Base-by-base conservation (phyloP, 2,797 vertebrate species). In the Spinus pinus region DNA sequence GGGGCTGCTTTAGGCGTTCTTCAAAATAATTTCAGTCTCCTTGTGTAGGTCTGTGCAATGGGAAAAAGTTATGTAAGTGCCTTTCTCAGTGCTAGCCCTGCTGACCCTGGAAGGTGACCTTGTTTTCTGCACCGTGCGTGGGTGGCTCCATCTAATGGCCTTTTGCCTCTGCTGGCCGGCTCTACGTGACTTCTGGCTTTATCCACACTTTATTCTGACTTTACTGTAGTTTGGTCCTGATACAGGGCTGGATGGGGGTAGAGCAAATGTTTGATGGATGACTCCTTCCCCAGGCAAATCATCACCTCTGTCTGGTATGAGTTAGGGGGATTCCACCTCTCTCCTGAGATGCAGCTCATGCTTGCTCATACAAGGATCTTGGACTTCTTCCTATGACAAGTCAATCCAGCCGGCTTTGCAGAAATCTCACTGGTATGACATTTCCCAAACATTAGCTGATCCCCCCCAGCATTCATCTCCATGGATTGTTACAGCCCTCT, bases 291-390 rank as follows among this genome's bases (percentile, higher is more conserved):
- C 20, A 27, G 50, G 70, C 75, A 91, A 94, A 81, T 94, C 93
- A 91, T 86, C 93, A 83, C 86, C 81, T 87, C 74, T 74, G 69
- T 91, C 88, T 94, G 88, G 75, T 89, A 78, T 61, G 90, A 95
- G 81, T 95, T 94, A 96, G 86, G 64, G 72, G 69, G 82, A 93
- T 96, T 95, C 81, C 72, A 87, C 57, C 93, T 78, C 87, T 69
- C 91, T 87, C 91, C 62, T 21, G 81, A 80, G 93, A 83, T 18
- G 9, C 31, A 78, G 78, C 39, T 95, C 56, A 44, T 1, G 2
- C 74, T 93, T 62, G 47, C 60, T 86, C 49, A 22, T 67, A 42
- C 14, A 33, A 86, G 4, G 6, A 22, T 83, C 39, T 80, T 95
- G 84, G 78, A 89, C 33, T 87, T 93, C 30, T 91, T 93, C 72